Base-by-base conservation (phyloP, 1,140 invertebrate genomes). In the Ruditapes philippinarum region DNA sequence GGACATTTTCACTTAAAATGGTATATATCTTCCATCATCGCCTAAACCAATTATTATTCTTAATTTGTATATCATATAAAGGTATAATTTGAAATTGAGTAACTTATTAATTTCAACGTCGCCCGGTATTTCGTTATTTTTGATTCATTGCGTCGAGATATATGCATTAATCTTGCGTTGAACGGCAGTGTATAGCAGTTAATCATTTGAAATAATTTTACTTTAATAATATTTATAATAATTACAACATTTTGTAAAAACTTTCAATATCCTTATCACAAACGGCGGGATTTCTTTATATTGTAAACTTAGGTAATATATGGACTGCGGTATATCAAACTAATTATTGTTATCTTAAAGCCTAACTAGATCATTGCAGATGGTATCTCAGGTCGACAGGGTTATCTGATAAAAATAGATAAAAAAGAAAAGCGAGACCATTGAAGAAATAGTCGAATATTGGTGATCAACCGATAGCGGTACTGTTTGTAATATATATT, bases 231-330 rank as follows among this genome's bases (percentile, higher is more conserved):
- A 12, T 36, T 22, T 70, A 22, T 70, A 70, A 70, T 70, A 33
- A 38, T 38, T 70, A 19, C 65, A 70, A 17, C 36, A 70, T 17
- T 36, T 70, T 70, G 38, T 70, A 31, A 19, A 19, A 40, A 70
- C 65, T 38, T 70, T 28, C 65, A 70, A 70, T 70, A 70, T 36
- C 36, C 19, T 70, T 70, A 70, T 38, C 65, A 38, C n/a, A n/a
- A 70, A 70, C 36, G 5, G 19, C 38, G 33, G 7, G 36, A 7
- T 28, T 70, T 38, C 65, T 5, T 38, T 70, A 2, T 28, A 70
- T 70, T 70, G 65, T 70, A 19, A 28, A 70, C 11, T 70, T 70
- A 70, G 65, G 65, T 70, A 70, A 70, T 70, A 70, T 70, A 70
- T 70, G n/a, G 33, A 70, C 65, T 70, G 65, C 17, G 33, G 65